Percentiles rank a stretch among this genome's conserved stretches.
Conservation (phyloP, 2,797 vertebrate genomes). For the Typhlichthys eigenmanni region DNA sequence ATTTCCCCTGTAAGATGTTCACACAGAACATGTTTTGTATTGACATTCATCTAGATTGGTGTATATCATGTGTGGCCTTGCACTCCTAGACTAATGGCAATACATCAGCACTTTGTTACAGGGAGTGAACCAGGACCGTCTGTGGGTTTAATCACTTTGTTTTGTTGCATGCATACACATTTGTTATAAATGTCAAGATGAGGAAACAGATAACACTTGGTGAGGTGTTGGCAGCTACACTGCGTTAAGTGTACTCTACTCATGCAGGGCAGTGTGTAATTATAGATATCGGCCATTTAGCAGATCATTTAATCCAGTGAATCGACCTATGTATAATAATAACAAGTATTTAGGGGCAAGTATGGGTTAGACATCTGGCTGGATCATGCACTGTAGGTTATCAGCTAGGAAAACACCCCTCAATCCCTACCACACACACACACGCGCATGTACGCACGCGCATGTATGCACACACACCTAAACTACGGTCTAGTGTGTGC, state of each 20-base stretch:
- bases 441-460: background rate
- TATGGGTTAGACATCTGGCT: too few species aligned
- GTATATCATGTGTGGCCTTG: conserved; percentile 68
- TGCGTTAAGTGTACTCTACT: conserved; percentile 34
- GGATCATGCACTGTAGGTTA: too few species aligned
- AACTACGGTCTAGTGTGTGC: background rate
- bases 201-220: conserved; percentile 33
- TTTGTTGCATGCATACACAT: conserved; percentile 24
- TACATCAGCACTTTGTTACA: conserved; percentile 69
- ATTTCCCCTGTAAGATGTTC: conserved; percentile 59
- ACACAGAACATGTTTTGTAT: conserved; percentile 61
- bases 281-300: conserved; percentile 16
- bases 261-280: conserved; percentile 8
- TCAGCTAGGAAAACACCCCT: background rate
- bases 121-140: conserved; percentile 50
- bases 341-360: too few species aligned
- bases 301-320: too few species aligned
- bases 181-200: conserved; percentile 17
- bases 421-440: background rate
- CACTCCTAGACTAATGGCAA: conserved; percentile 67
- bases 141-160: conserved; percentile 61
- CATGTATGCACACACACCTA: background rate
- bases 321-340: too few species aligned
- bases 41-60: conserved; percentile 75
- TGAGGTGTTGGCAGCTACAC: conserved; percentile 28